A percentile compares a stretch with the other conserved stretches of the same genome.
Conservation (phyloP, 2,797 vertebrate genomes). For the Euthynnus affinis region DNA sequence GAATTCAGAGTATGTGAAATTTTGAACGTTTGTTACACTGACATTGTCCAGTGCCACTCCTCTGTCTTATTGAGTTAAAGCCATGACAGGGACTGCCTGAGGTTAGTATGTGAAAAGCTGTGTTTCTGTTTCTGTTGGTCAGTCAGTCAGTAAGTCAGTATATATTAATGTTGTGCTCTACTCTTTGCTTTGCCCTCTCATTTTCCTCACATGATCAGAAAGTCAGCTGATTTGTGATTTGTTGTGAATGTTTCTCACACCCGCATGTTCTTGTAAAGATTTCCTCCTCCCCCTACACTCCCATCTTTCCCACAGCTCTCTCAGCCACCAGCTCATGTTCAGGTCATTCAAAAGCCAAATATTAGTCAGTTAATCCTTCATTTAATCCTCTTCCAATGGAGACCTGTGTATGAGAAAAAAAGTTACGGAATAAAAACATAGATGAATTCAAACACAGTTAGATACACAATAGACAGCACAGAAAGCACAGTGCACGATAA, state of each 20-base stretch:
- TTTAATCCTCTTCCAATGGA: constrained; percentile 1
- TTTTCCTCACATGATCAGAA: constrained; percentile 50
- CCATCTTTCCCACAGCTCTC: background rate
- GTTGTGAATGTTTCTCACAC: background rate
- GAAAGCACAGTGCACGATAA: too few relatives aligned
- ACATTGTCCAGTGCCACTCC: constrained; percentile 39
- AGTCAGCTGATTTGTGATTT: constrained; percentile 38
- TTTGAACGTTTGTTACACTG: constrained; percentile 4
- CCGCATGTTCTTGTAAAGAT: background rate
- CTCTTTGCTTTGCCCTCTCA: constrained; percentile 1
- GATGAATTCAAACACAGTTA: background rate
- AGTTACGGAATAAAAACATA: background rate
- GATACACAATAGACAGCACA: background rate
- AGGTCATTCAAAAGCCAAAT: constrained; percentile 17
- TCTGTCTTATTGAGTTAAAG: constrained; percentile 67
- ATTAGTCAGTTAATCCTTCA: constrained; percentile 14
- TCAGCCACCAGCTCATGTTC: background rate
- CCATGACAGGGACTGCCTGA: constrained; percentile 40
- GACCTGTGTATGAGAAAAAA: background rate
- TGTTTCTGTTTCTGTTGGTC: background rate
- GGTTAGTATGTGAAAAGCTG: constrained; percentile 36
- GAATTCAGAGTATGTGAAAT: too few relatives aligned
- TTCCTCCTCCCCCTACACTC: background rate
- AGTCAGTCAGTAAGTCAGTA: background rate
- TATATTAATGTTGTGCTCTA: constrained; percentile 6